These are phyloP conservation scores for Rhea pennata DNA, from an alignment of 2,113 vertebrate genomes.

Conservation along the genomic window DNA sequence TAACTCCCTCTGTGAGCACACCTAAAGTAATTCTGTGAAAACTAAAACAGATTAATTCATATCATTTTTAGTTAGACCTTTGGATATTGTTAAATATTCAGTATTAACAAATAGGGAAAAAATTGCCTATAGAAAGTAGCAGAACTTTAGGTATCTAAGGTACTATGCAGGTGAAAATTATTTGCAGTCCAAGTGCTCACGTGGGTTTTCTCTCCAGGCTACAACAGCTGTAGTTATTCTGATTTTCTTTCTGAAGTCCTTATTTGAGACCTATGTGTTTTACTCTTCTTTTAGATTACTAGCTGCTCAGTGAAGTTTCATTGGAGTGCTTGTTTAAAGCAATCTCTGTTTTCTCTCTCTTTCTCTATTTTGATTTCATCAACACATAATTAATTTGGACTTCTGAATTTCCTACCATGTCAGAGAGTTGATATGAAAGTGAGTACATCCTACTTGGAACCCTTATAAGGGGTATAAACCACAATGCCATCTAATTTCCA, in stretches of 20 bases:
- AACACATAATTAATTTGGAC: background rate
- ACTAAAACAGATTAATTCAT: background rate
- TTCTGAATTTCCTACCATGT: background rate
- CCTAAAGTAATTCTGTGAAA: background rate
- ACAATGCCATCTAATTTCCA: background rate
- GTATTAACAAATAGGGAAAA: background rate
- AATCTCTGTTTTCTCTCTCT: fast-evolving
- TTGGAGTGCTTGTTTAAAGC: background rate
- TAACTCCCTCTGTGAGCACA: background rate
- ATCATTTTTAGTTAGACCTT: background rate
- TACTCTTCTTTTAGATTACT: background rate
- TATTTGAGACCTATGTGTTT: background rate
- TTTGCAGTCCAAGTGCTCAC: background rate
- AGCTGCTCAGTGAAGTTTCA: background rate
- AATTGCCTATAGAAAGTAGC: background rate
- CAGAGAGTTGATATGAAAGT: background rate
- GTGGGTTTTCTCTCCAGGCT: background rate
- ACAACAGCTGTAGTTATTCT: background rate
- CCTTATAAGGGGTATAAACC: background rate
- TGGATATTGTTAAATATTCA: background rate
- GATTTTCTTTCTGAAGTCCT: background rate
- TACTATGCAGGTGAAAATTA: background rate
- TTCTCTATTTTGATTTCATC: background rate
- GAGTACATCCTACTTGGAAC: background rate
- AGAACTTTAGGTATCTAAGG: background rate